A percentile compares a stretch with the other conserved stretches of the same genome.
phyloP scores from a whole-genome alignment of 2,888 invertebrate species.

The Xylota segnis region DNA sequence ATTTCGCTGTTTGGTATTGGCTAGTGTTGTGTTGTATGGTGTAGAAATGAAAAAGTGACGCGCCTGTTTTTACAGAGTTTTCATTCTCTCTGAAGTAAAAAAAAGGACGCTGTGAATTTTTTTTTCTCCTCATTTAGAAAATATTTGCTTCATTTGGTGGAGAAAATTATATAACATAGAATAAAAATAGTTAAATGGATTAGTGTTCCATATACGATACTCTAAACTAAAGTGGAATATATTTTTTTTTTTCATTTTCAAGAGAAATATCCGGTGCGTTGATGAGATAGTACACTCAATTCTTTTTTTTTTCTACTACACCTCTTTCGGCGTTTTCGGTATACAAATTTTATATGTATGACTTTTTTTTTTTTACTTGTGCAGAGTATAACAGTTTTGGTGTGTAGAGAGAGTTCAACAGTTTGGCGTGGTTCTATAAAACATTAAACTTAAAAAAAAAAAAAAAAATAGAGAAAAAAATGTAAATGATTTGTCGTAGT shows the following conservation, averaged over 20 bases:
- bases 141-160: conserved; percentile 11
- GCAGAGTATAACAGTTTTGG: conserved; percentile 72
- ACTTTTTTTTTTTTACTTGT: conserved; percentile 49
- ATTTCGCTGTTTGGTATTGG: conserved; percentile 57
- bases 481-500: conserved; percentile 7
- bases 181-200: conserved; percentile 14
- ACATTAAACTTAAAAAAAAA: conserved; percentile 48
- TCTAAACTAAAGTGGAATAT: background rate
- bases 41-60: conserved; percentile 68
- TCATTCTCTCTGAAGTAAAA: conserved; percentile 11
- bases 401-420: conserved; percentile 74
- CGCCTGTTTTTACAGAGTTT: conserved; percentile 70
- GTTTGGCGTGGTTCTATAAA: conserved; percentile 76
- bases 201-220: conserved; percentile 10
- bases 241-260: background rate
- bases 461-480: background rate
- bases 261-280: conserved; percentile 53
- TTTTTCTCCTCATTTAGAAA: conserved; percentile 25
- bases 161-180: conserved; percentile 37
- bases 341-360: conserved; percentile 68
- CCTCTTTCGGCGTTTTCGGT: conserved; percentile 66
- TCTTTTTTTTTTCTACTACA: conserved; percentile 52
- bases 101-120: conserved; percentile 66
- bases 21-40: conserved; percentile 54
- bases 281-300: conserved; percentile 40